Conservation (phyloP, 2,888 invertebrate species). For the Meloe dianella region DNA sequence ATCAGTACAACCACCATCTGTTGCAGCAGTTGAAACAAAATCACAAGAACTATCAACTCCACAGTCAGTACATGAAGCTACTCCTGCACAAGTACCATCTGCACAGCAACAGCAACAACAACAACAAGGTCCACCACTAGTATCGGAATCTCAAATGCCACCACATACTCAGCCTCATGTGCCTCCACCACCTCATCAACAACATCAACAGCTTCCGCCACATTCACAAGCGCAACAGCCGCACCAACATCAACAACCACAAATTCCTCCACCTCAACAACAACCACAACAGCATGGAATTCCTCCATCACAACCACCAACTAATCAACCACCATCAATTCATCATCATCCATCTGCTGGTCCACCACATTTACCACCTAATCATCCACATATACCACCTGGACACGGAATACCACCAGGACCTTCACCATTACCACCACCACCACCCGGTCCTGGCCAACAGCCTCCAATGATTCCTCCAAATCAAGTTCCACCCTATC, state of each 20-base stretch:
- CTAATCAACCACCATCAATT: slow-evolving; percentile 27
- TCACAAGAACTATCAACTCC: slow-evolving; percentile 36
- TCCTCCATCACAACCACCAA: slow-evolving; percentile 21
- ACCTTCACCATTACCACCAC: slow-evolving; percentile 34
- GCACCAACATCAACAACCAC: not conserved
- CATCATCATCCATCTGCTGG: slow-evolving; percentile 27
- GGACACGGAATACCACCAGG: slow-evolving; percentile 28
- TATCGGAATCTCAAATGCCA: slow-evolving; percentile 26
- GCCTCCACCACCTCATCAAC: not conserved
- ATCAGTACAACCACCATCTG: slow-evolving; percentile 26
- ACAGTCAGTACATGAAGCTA: slow-evolving; percentile 36
- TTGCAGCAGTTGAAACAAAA: slow-evolving; percentile 34
- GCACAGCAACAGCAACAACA: slow-evolving; percentile 32
- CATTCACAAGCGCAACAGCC: slow-evolving; percentile 29
- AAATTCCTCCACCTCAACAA: no score
- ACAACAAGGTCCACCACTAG: slow-evolving; percentile 35
- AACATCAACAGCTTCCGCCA: slow-evolving; percentile 40
- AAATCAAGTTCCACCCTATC: slow-evolving; percentile 55
- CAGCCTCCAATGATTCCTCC: slow-evolving; percentile 56
- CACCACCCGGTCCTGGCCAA: slow-evolving; percentile 38
- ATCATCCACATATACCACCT: slow-evolving; percentile 39
- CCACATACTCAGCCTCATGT: no score
- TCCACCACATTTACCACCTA: slow-evolving; percentile 35
- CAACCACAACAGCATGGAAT: slow-evolving; percentile 19
- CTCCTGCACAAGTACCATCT: slow-evolving; percentile 35